Evolutionary conservation across 2,113 vertebrate species (phyloP), one percentile per base, ranked within the genome.

Genomic region (Cyrtonyx montezumae): DNA sequence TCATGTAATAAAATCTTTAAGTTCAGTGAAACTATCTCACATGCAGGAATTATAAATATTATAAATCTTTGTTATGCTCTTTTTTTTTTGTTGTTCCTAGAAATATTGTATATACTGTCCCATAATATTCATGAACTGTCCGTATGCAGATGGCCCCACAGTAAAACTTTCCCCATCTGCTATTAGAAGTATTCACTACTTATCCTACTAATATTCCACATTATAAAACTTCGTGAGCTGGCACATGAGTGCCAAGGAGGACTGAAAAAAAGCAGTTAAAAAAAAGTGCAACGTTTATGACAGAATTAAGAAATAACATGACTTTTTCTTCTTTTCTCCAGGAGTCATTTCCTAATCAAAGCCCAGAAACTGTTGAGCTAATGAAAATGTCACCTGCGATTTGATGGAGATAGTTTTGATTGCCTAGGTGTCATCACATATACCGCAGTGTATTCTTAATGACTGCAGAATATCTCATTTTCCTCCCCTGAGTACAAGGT

Each of bases 351-450:
- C 56, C 73, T 69, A 94, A 93, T 95, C 55, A 73, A 94, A 91
- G 88, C 45, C 32, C 90, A 86, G 48, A 65, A 92, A 55, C 58
- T 90, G 79, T 55, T 96, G 42, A 96, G 92, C 95, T 94, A 94
- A 79, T 90, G 74, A 82, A 91, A 94, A 49, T 80, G 69, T 65
- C 87, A 92, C 85, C 90, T 56, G 82, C 80, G 55, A 56, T 96
- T 32, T 77, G 91, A 49, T 36, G 22, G 58, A 43, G 89, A 43
- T 16, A 11, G 71, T 34, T 82, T 51, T 93, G 79, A 90, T 95
- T 97, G 87, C 80, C 69, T 26, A 48, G 36, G 48, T 75, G 46
- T 43, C 10, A 17, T 59, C 8, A 0, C 3, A 6, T n/a, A 25
- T 21, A 25, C 48, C 48, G 66, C 51, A 30, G 34, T 11, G 13